A percentile compares a stretch with the other conserved stretches of the same genome.
Conservation (phyloP, 2,797 vertebrate genomes). For the Falco columbarius region DNA sequence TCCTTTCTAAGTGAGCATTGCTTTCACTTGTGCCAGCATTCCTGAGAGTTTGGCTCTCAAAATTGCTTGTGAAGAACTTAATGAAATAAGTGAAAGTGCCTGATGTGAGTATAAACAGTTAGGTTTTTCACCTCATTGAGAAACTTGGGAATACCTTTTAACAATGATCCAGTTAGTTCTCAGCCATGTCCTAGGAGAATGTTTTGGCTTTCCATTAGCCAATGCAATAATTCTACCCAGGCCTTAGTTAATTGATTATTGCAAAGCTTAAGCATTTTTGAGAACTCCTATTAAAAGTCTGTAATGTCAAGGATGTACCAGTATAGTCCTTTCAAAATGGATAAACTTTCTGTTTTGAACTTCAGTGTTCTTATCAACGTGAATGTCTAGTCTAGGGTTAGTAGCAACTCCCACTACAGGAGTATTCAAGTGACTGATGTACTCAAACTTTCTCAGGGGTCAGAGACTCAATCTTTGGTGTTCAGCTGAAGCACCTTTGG, state of each 20-base stretch:
- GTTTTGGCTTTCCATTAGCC: neutral
- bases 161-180: neutral
- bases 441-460: neutral
- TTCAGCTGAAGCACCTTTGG: neutral
- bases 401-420: neutral
- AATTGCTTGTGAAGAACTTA: neutral
- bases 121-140: neutral
- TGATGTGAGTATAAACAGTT: neutral
- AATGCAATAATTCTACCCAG: neutral
- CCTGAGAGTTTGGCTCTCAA: neutral
- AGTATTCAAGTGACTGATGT: neutral
- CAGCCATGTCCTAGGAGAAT: neutral
- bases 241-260: neutral
- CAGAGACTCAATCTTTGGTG: neutral
- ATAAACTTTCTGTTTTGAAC: neutral
- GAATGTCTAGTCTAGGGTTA: neutral
- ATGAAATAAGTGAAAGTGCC: neutral
- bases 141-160: neutral
- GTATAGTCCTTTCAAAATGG: neutral
- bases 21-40: neutral
- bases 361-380: neutral
- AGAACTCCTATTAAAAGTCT: neutral
- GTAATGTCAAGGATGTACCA: rapidly evolving
- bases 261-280: neutral
- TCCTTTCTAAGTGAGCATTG: neutral